A percentile compares a stretch with the other conserved stretches of the same genome.
phyloP scores from a whole-genome alignment of 2,797 vertebrate genomes.

The Syndactyla subalaris region DNA sequence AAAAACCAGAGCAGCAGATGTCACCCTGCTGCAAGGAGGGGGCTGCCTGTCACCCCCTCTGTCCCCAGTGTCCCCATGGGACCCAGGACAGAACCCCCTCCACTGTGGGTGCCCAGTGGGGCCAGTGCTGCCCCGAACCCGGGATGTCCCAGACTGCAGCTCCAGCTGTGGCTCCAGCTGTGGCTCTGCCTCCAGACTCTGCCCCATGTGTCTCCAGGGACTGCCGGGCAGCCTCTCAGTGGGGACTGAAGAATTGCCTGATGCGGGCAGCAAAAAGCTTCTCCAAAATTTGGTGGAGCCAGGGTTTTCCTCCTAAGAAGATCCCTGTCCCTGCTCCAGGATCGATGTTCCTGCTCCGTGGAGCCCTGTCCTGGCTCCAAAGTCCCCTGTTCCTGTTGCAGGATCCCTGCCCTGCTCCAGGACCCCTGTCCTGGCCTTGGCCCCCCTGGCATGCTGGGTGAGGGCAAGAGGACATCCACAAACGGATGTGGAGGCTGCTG shows the following conservation, averaged over 20 bases:
- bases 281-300: background rate
- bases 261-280: background rate
- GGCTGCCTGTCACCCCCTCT: background rate
- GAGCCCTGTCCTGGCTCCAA: background rate
- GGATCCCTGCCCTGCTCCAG: background rate
- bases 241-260: no score
- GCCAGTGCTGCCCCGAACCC: rapidly evolving
- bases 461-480: background rate
- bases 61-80: background rate
- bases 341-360: no score
- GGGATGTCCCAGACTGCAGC: background rate
- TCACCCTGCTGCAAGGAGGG: background rate
- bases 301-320: background rate
- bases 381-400: no score
- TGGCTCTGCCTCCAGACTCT: background rate
- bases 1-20: background rate
- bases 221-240: background rate
- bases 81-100: rapidly evolving
- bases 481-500: background rate
- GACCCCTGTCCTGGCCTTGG: background rate
- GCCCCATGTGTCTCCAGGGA: background rate
- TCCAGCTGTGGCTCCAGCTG: background rate
- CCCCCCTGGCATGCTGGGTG: background rate
- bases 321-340: background rate
- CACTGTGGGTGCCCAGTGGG: background rate